Evolutionary conservation across 2,797 vertebrate genomes (phyloP).

Genomic region (Danio albolineatus): DNA sequence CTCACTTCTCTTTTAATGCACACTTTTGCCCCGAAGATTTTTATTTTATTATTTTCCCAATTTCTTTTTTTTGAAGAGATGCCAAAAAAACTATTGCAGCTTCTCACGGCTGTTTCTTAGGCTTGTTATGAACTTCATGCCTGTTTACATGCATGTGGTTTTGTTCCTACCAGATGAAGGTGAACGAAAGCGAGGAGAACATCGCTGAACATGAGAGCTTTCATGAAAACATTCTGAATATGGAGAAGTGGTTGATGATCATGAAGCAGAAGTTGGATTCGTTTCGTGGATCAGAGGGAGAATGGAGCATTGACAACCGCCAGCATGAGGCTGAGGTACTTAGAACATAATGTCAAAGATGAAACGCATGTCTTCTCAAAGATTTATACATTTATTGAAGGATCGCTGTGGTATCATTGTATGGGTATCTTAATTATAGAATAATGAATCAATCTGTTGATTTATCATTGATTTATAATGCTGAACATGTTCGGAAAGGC

Average conservation of each 20-base stretch:
- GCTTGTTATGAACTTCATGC: background rate
- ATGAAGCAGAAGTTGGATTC: constrained; percentile 82
- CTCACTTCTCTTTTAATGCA: constrained; percentile 48
- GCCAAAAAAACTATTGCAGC: background rate
- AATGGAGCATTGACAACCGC: constrained; percentile 71
- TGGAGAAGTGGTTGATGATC: constrained; percentile 85
- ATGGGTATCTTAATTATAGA: background rate
- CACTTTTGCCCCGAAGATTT: constrained; percentile 42
- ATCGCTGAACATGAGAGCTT: constrained; percentile 82
- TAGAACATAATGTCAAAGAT: too few relatives aligned
- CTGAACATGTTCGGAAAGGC: background rate
- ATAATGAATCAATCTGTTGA: background rate
- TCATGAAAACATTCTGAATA: constrained; percentile 79
- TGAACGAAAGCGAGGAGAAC: constrained; percentile 70
- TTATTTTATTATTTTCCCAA: constrained; percentile 43
- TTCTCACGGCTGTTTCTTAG: constrained; percentile 13
- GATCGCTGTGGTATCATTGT: background rate
- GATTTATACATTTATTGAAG: background rate
- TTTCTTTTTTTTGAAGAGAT: background rate
- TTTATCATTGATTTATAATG: background rate
- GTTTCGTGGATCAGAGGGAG: constrained; percentile 64
- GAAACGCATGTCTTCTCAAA: background rate
- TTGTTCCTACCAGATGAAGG: constrained; percentile 65
- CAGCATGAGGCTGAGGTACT: constrained; percentile 83
- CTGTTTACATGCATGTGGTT: background rate